A percentile compares a stretch with the other conserved stretches of the same genome.
Conservation (phyloP, 2,888 invertebrate species). For the Conchocele bisecta region DNA sequence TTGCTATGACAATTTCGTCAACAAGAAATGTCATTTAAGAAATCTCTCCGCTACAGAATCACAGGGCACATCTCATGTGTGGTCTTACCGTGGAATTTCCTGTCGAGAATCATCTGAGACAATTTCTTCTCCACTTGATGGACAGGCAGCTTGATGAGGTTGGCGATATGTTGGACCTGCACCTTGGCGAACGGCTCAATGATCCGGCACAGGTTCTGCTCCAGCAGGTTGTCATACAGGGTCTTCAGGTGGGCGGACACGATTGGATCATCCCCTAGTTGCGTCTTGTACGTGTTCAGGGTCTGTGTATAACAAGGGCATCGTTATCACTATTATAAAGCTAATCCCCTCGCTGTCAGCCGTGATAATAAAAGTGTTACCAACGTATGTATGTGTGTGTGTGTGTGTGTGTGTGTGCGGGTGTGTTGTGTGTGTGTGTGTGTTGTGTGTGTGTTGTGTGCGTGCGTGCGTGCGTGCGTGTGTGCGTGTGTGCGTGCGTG, state of each 20-base stretch:
- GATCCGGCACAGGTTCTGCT: conserved; percentile 98
- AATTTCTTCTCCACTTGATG: conserved; percentile 98
- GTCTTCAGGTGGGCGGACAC: conserved; percentile 98
- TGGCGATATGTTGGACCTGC: conserved; percentile 94
- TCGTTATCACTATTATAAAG: not conserved
- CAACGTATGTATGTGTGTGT: too few species aligned
- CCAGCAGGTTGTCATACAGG: conserved; percentile 98
- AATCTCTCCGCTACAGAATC: too few species aligned
- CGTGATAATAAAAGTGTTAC: too few species aligned
- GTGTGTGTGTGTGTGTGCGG: too few species aligned
- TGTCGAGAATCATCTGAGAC: conserved; percentile 99
- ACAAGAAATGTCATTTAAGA: too few species aligned
- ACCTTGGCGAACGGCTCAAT: conserved; percentile 99
- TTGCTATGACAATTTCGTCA: too few species aligned
- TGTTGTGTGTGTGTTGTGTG: too few species aligned
- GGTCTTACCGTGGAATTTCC: conserved; percentile 89
- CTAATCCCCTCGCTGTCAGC: too few species aligned
- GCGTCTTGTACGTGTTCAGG: conserved; percentile 92
- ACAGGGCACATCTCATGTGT: too few species aligned
- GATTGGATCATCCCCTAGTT: conserved; percentile 97
- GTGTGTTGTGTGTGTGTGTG: too few species aligned
- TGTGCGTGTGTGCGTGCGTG: too few species aligned
- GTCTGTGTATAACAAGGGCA: conserved; percentile 84
- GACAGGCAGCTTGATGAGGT: conserved; percentile 92
- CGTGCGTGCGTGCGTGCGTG: too few species aligned